A percentile compares a stretch with the other conserved stretches of the same genome.
These are phyloP conservation scores for Agapostemon virescens DNA, from an alignment of 2,888 invertebrate species.

Conservation along the genomic window DNA sequence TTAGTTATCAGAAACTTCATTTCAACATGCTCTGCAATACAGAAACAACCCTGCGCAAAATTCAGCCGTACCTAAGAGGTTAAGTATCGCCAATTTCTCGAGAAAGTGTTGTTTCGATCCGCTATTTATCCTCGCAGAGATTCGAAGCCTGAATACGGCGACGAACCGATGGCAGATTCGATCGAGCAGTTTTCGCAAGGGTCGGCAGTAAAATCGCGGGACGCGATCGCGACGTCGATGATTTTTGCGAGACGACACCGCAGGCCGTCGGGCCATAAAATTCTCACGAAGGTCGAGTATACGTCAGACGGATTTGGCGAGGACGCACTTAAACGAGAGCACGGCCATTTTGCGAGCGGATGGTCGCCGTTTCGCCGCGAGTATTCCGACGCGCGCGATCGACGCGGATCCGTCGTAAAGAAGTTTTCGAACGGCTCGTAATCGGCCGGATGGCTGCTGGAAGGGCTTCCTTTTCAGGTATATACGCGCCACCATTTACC, in stretches of 20 bases:
- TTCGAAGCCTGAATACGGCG: too few relatives aligned
- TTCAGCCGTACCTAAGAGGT: too few relatives aligned
- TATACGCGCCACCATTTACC: slow-evolving; percentile 53
- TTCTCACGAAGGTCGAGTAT: slow-evolving; percentile 7
- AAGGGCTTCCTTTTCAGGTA: slow-evolving; percentile 13
- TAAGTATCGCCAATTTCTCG: too few relatives aligned
- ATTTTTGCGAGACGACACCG: not conserved
- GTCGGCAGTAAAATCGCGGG: not conserved
- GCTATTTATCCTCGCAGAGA: too few relatives aligned
- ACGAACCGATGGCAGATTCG: not conserved
- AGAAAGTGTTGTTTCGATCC: too few relatives aligned
- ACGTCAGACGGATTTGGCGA: slow-evolving; percentile 43
- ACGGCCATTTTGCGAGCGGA: slow-evolving; percentile 49
- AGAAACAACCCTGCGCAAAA: too few relatives aligned
- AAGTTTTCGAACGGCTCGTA: slow-evolving; percentile 60
- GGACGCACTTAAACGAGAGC: slow-evolving; percentile 20
- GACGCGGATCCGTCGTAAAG: slow-evolving; percentile 57
- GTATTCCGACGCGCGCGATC: slow-evolving; percentile 31
- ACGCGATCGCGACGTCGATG: not conserved
- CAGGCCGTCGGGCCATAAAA: slow-evolving; percentile 36
- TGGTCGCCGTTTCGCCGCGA: slow-evolving; percentile 45
- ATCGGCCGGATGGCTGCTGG: slow-evolving; percentile 52
- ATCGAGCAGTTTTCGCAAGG: not conserved
- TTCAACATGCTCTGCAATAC: too few relatives aligned
- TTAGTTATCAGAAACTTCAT: too few relatives aligned